Percentiles rank a stretch among this genome's conserved stretches.
These are phyloP conservation scores for Gryon sp. DNA, from an alignment of 1,140 invertebrate genomes.

Conservation along the genomic window DNA sequence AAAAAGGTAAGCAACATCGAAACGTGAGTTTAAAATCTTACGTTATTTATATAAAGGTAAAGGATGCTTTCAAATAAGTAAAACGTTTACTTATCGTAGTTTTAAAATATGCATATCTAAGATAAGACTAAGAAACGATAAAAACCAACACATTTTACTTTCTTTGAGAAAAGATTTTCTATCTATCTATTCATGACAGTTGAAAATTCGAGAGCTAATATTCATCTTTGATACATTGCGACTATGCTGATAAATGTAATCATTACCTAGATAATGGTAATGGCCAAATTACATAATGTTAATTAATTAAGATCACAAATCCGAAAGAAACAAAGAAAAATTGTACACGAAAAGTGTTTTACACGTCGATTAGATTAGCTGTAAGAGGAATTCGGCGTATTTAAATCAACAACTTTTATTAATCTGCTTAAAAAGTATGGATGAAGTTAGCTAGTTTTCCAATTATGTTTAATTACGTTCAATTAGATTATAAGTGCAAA, in stretches of 20 bases:
- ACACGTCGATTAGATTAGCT: not conserved
- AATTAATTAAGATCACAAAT: slow-evolving; percentile 8
- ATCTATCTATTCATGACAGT: not conserved
- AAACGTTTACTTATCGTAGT: too few species aligned
- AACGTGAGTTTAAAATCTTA: too few species aligned
- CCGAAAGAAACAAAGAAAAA: not conserved
- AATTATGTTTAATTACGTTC: too few species aligned
- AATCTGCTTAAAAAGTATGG: too few species aligned
- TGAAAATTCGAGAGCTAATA: not conserved
- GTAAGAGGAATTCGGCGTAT: not conserved
- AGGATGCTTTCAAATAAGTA: too few species aligned
- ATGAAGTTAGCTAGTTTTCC: too few species aligned
- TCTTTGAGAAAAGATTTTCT: not conserved
- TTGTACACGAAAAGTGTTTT: slow-evolving; percentile 2
- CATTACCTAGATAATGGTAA: not conserved
- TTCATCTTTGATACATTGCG: slow-evolving; percentile 2
- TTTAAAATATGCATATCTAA: too few species aligned
- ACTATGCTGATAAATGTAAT: not conserved
- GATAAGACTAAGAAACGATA: too few species aligned
- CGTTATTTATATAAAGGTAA: too few species aligned
- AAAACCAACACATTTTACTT: slow-evolving; percentile 10
- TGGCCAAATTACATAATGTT: slow-evolving; percentile 7
- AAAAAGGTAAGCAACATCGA: too few species aligned
- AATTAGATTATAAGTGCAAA: too few species aligned
- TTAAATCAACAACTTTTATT: too few species aligned